These are phyloP conservation scores for Hippocampus kuda DNA, from an alignment of 2,797 vertebrate species.

Conservation along the genomic window DNA sequence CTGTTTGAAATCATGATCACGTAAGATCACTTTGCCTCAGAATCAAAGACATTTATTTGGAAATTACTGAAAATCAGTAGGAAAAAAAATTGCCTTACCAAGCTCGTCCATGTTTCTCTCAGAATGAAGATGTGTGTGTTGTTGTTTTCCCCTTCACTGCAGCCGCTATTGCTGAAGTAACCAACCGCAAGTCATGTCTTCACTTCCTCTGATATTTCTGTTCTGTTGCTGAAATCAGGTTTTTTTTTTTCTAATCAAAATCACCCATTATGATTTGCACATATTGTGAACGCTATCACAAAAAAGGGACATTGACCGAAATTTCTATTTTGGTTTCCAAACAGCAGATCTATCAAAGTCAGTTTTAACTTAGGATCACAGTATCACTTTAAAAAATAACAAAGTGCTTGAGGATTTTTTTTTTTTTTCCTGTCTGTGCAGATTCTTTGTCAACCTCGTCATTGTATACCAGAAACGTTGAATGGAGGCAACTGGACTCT, in stretches of 20 bases:
- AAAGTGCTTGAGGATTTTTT: not conserved
- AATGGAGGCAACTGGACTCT: too few relatives aligned
- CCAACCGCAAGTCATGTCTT: slow-evolving; percentile 16
- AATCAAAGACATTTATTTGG: not conserved
- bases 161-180: slow-evolving; percentile 26
- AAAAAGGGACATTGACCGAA: not conserved
- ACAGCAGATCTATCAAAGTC: too few relatives aligned
- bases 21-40: not conserved
- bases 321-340: not conserved
- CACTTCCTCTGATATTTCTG: slow-evolving; percentile 39
- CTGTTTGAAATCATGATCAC: not conserved
- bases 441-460: too few relatives aligned
- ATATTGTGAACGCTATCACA: not conserved
- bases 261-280: not conserved
- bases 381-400: not conserved
- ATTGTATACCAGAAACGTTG: too few relatives aligned
- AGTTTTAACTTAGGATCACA: not conserved
- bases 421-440: too few relatives aligned
- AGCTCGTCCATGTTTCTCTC: slow-evolving; percentile 59
- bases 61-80: slow-evolving; percentile 1
- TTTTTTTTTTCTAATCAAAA: not conserved
- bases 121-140: not conserved
- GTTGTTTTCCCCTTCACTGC: not conserved
- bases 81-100: slow-evolving; percentile 47
- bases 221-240: not conserved